These are phyloP conservation scores for Nothoprocta pentlandii DNA, from an alignment of 2,113 vertebrate genomes.

Conservation along the genomic window DNA sequence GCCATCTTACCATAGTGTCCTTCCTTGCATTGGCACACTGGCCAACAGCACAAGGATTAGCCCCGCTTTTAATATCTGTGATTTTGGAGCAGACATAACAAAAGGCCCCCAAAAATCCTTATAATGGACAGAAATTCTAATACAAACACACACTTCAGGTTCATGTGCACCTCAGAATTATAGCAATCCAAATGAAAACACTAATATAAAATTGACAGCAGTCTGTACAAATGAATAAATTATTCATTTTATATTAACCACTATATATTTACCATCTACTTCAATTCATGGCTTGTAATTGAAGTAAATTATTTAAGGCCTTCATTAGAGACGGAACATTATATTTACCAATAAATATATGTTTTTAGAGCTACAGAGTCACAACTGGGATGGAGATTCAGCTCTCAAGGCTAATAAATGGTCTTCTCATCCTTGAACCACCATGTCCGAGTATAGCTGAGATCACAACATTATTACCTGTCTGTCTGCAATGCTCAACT, in stretches of 20 bases:
- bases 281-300: background rate
- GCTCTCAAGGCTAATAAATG: background rate
- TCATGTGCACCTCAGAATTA: no score
- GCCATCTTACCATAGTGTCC: background rate
- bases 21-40: background rate
- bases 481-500: background rate
- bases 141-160: background rate
- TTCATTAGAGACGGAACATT: background rate
- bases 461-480: background rate
- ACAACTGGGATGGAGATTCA: background rate
- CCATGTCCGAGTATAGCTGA: background rate
- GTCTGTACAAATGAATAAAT: background rate
- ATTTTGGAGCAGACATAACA: background rate
- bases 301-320: background rate
- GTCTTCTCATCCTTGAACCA: background rate
- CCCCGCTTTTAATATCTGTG: background rate
- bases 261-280: background rate
- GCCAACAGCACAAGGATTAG: slow-evolving; percentile 1
- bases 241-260: background rate
- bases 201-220: background rate
- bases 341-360: background rate
- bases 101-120: background rate
- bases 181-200: no score
- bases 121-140: background rate
- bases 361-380: background rate